Percentiles rank a stretch among this genome's conserved stretches.
phyloP scores from a whole-genome alignment of 1,140 invertebrate species.

The Latrodectus geometricus region DNA sequence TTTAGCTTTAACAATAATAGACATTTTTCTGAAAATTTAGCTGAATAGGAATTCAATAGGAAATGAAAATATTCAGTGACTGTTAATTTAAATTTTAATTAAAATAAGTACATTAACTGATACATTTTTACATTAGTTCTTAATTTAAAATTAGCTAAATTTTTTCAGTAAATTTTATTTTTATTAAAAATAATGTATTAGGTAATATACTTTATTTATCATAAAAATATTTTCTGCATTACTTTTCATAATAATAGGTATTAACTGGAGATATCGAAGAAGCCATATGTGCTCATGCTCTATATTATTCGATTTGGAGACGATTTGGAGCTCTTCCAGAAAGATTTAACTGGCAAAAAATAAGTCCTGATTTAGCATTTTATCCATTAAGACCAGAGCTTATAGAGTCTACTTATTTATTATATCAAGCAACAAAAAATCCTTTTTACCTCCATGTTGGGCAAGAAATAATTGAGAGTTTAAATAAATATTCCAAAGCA shows the following conservation, averaged over 20 bases:
- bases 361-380: conserved; percentile 76
- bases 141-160: too few relatives aligned
- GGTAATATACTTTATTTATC: too few relatives aligned
- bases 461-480: conserved; percentile 74
- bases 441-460: conserved; percentile 81
- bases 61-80: too few relatives aligned
- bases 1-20: too few relatives aligned
- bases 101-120: too few relatives aligned
- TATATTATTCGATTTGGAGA: conserved; percentile 79
- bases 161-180: too few relatives aligned
- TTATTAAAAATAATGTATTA: too few relatives aligned
- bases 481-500: conserved; percentile 75
- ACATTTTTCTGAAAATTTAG: too few relatives aligned
- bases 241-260: conserved; percentile 69
- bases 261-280: conserved; percentile 79
- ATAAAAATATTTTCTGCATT: too few relatives aligned
- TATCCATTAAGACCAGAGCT: conserved; percentile 79
- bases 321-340: conserved; percentile 77
- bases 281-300: conserved; percentile 78
- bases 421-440: conserved; percentile 79
- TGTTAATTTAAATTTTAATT: too few relatives aligned
- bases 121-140: too few relatives aligned
- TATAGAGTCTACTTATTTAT: conserved; percentile 78
- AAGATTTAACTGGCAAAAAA: conserved; percentile 78
- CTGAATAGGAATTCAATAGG: too few relatives aligned